Evolutionary conservation across 2,888 invertebrate species (phyloP).

Genomic region (Cheilosia pagana): DNA sequence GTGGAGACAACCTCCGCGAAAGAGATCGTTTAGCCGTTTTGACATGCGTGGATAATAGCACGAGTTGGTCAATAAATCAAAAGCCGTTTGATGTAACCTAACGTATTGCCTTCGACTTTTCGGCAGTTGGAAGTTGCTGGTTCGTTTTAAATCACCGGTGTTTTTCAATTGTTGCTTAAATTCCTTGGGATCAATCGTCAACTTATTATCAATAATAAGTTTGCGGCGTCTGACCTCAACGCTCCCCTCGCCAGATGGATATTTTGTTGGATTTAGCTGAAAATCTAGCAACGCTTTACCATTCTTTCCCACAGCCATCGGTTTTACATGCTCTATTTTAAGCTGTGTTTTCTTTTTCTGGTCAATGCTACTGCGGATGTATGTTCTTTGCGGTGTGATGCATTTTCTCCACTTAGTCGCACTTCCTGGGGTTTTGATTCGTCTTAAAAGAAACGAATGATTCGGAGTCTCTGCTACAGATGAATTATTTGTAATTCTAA

Average conservation of each 20-base stretch:
- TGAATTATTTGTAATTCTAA: not conserved
- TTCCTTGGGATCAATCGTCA: slow-evolving; percentile 70
- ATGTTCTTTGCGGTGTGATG: slow-evolving; percentile 78
- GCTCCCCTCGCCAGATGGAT: not conserved
- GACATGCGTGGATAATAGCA: slow-evolving; percentile 54
- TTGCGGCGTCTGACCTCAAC: slow-evolving; percentile 70
- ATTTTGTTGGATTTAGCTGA: slow-evolving; percentile 22
- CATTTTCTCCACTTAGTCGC: slow-evolving; percentile 77
- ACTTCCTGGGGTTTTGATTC: slow-evolving; percentile 14
- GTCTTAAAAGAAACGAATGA: slow-evolving; percentile 34
- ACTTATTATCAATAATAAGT: slow-evolving; percentile 78
- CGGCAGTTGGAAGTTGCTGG: slow-evolving; percentile 58
- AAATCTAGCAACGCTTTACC: not conserved
- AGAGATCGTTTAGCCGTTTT: slow-evolving; percentile 72
- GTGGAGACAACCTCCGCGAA: slow-evolving; percentile 75
- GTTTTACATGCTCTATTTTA: not conserved
- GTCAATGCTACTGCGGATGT: slow-evolving; percentile 74
- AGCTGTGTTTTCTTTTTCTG: not conserved
- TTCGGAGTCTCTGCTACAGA: slow-evolving; percentile 27
- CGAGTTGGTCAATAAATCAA: slow-evolving; percentile 79
- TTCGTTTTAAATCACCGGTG: not conserved
- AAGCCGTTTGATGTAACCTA: slow-evolving; percentile 78
- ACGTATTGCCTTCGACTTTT: slow-evolving; percentile 77
- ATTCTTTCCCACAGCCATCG: not conserved
- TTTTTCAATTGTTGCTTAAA: slow-evolving; percentile 74